Evolutionary conservation across 2,113 vertebrate genomes (phyloP).

Genomic region (Pseudonaja textilis): DNA sequence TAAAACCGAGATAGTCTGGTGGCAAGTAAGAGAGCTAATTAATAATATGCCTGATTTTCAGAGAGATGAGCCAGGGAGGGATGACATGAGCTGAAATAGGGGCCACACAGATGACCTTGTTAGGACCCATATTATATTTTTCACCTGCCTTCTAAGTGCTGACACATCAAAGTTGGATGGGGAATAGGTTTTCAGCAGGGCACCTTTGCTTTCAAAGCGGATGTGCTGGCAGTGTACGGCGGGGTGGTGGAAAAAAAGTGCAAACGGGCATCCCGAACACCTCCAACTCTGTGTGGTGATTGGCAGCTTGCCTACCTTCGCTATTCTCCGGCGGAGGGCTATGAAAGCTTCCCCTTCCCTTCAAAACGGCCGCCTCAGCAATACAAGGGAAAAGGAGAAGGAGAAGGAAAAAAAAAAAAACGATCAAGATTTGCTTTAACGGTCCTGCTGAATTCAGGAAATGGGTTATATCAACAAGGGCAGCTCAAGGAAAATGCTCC

Average conservation of each 20-base stretch:
- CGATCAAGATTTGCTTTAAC: background rate
- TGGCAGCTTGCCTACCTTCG: constrained; percentile 58
- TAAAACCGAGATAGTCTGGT: too few species aligned
- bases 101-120: constrained; percentile 63
- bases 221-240: constrained; percentile 71
- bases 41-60: background rate
- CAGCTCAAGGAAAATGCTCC: background rate
- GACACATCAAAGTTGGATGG: constrained; percentile 56
- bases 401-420: too few species aligned
- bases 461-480: background rate
- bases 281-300: constrained; percentile 61
- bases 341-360: background rate
- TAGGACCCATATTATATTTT: constrained; percentile 47
- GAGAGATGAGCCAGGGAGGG: background rate
- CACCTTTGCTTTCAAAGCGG: constrained; percentile 75
- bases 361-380: background rate
- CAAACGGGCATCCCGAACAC: constrained; percentile 63
- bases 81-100: background rate
- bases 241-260: constrained; percentile 50
- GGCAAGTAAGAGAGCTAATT: background rate
- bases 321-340: constrained; percentile 46
- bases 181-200: constrained; percentile 57
- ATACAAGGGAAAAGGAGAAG: too few species aligned
- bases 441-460: background rate
- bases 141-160: constrained; percentile 59